These are phyloP conservation scores for Cephus pulcher DNA, from an alignment of 2,888 invertebrate genomes.

Conservation along the genomic window DNA sequence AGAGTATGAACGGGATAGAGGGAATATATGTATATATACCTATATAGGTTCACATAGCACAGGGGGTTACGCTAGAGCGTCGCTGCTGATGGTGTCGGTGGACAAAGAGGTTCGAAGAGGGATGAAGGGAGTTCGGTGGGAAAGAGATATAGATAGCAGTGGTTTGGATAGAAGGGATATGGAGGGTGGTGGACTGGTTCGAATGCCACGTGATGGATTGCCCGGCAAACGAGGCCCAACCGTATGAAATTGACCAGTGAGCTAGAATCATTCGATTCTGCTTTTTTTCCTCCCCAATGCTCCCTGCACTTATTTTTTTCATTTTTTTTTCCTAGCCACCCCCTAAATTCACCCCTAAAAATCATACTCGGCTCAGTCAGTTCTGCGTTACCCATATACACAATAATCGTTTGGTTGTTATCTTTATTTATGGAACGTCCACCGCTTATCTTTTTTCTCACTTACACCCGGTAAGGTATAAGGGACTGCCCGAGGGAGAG, in stretches of 20 bases:
- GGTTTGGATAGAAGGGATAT: neutral
- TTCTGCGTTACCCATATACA: neutral
- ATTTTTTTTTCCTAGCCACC: neutral
- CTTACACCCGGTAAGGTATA: too few species aligned
- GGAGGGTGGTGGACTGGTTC: neutral
- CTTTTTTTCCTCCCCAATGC: neutral
- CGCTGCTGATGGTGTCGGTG: neutral
- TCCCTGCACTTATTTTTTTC: conserved; percentile 9
- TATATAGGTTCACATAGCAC: neutral
- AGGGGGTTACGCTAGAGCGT: neutral
- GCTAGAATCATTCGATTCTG: conserved; percentile 51
- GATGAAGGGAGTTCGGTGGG: neutral
- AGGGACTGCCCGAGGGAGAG: neutral
- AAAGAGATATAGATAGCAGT: neutral
- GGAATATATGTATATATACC: neutral
- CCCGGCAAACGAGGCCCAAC: conserved; percentile 37
- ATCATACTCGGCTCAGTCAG: neutral
- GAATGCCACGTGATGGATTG: conserved; percentile 46
- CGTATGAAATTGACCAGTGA: conserved; percentile 53
- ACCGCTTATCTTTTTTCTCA: neutral
- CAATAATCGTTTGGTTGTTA: neutral
- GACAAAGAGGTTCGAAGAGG: neutral
- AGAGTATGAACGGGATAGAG: conserved; percentile 1
- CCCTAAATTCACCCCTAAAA: neutral
- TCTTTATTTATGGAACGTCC: neutral